Percentiles rank a stretch among this genome's conserved stretches.
Conservation (phyloP, 2,113 vertebrate genomes). For the Sander vitreus region DNA sequence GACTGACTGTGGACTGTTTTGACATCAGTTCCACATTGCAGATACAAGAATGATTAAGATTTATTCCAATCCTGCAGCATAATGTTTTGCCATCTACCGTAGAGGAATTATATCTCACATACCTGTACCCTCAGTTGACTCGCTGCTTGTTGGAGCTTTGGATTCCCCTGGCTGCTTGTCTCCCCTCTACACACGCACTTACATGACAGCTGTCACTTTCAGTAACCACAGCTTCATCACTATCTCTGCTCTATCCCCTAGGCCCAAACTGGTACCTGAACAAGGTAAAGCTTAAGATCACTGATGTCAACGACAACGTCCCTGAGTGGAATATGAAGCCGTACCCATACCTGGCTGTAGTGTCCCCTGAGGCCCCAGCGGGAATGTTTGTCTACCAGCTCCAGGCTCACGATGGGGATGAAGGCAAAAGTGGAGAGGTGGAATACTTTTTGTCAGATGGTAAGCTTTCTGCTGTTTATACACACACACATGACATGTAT, state of each 20-base stretch:
- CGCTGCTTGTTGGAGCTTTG: slow-evolving; percentile 6
- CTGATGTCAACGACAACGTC: slow-evolving; percentile 89
- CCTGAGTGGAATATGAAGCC: slow-evolving; percentile 91
- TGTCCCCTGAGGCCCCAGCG: slow-evolving; percentile 80
- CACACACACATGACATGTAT: neutral
- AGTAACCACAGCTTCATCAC: slow-evolving; percentile 62
- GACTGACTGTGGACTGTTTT: slow-evolving; percentile 12
- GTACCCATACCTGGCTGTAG: slow-evolving; percentile 87
- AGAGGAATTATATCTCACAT: slow-evolving; percentile 35
- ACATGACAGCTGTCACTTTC: slow-evolving; percentile 82
- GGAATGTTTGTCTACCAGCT: slow-evolving; percentile 90
- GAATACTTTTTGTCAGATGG: slow-evolving; percentile 92
- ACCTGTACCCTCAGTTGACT: slow-evolving; percentile 59
- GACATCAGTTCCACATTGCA: slow-evolving; percentile 17
- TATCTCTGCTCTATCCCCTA: slow-evolving; percentile 63
- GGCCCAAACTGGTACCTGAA: slow-evolving; percentile 88
- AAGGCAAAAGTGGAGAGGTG: slow-evolving; percentile 86
- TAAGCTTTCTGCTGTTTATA: slow-evolving; percentile 68
- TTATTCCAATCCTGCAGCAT: slow-evolving; percentile 42
- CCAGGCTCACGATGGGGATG: slow-evolving; percentile 87
- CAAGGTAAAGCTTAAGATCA: slow-evolving; percentile 86
- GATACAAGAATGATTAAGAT: slow-evolving; percentile 14
- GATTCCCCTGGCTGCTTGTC: slow-evolving; percentile 65
- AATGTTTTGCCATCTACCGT: slow-evolving; percentile 29
- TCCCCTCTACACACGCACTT: slow-evolving; percentile 51